Conservation (phyloP, 2,888 invertebrate species). For the Norana najaformis region DNA sequence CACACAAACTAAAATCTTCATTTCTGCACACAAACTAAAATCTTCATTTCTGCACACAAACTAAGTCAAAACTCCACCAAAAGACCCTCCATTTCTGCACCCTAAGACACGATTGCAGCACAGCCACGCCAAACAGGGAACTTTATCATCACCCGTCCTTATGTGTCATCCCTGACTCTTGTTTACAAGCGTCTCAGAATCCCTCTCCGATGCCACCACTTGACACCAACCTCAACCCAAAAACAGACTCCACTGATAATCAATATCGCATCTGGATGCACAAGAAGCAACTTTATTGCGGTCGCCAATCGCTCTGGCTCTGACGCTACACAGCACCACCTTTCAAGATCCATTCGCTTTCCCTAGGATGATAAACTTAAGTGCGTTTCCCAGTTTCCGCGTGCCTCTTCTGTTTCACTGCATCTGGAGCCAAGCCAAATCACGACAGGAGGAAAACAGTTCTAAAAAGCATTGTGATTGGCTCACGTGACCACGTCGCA, state of each 20-base stretch:
- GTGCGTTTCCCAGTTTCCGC: neutral
- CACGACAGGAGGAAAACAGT: neutral
- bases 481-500: neutral
- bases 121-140: neutral
- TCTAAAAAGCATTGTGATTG: neutral
- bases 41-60: too few species aligned
- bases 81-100: neutral
- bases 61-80: neutral
- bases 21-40: too few species aligned
- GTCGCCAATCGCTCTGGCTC: neutral
- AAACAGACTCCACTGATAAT: conserved; percentile 1
- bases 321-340: neutral
- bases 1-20: neutral
- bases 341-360: neutral
- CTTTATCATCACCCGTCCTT: neutral
- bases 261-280: neutral
- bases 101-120: neutral
- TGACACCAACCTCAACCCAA: neutral
- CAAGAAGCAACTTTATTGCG: neutral
- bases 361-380: neutral
- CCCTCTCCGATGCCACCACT: neutral
- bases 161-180: neutral
- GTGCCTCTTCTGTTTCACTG: neutral
- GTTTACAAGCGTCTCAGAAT: neutral
- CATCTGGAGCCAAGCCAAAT: neutral